Percentiles rank a stretch among this genome's conserved stretches.
Conservation (phyloP, 2,113 vertebrate species). For the Rhipidura dahli region DNA sequence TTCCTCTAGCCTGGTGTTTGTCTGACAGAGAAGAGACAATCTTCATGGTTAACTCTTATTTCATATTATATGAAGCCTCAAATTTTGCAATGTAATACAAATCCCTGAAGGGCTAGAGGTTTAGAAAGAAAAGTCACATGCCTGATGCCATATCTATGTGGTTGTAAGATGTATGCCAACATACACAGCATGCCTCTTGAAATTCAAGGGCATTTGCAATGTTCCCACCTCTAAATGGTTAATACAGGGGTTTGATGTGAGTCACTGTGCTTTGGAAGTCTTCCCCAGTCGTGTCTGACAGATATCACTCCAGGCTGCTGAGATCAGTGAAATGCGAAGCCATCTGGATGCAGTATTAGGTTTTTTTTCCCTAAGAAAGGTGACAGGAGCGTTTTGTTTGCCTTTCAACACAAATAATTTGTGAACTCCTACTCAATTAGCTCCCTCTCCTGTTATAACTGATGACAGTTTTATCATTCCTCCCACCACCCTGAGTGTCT, state of each 20-base stretch:
- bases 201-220: not conserved
- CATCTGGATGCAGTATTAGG: not conserved
- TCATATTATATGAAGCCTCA: not conserved
- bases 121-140: not conserved
- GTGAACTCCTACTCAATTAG: not conserved
- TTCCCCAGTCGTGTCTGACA: not conserved
- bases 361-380: not conserved
- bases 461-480: not conserved
- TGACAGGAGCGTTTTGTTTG: not conserved
- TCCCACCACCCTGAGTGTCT: not conserved
- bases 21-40: not conserved
- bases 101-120: not conserved
- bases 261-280: not conserved
- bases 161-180: not conserved
- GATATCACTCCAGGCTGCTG: not conserved
- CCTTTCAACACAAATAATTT: not conserved
- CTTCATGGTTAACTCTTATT: not conserved
- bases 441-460: not conserved
- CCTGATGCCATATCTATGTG: not conserved
- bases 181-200: not conserved
- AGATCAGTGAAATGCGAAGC: not conserved
- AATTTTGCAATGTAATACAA: not conserved
- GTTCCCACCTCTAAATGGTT: not conserved
- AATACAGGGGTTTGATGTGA: not conserved
- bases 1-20: not conserved